A percentile compares a stretch with the other conserved stretches of the same genome.
Conservation (phyloP, 2,797 vertebrate genomes). For the Cryptoprocta ferox region DNA sequence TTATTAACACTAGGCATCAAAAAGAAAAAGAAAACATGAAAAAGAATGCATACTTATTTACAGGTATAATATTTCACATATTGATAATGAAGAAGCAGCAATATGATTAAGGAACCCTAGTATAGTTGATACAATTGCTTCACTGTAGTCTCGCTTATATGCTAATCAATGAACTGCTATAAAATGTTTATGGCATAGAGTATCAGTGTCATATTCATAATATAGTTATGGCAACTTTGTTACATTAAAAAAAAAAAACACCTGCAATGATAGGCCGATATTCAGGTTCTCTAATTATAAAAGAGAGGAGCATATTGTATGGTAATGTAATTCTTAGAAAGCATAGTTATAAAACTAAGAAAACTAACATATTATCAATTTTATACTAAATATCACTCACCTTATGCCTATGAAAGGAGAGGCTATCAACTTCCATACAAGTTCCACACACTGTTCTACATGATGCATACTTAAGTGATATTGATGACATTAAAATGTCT, state of each 20-base stretch:
- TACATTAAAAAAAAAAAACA: not conserved
- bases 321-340: not conserved
- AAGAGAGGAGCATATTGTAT: not conserved
- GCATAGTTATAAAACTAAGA: not conserved
- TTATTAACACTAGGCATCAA: not conserved
- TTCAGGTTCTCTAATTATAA: not conserved
- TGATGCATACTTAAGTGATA: not conserved
- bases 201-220: not conserved
- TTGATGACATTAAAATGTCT: not conserved
- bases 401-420: not conserved
- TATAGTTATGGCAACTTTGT: not conserved
- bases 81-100: not conserved
- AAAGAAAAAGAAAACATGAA: not conserved
- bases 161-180: not conserved
- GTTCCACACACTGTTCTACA: not conserved
- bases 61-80: not conserved
- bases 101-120: not conserved
- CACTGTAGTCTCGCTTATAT: not conserved
- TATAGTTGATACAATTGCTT: not conserved
- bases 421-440: not conserved
- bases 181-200: not conserved
- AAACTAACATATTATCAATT: not conserved
- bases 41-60: not conserved
- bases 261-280: not conserved
- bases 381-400: not conserved